Conservation (phyloP, 2,797 vertebrate species). For the Graptemys geographica region DNA sequence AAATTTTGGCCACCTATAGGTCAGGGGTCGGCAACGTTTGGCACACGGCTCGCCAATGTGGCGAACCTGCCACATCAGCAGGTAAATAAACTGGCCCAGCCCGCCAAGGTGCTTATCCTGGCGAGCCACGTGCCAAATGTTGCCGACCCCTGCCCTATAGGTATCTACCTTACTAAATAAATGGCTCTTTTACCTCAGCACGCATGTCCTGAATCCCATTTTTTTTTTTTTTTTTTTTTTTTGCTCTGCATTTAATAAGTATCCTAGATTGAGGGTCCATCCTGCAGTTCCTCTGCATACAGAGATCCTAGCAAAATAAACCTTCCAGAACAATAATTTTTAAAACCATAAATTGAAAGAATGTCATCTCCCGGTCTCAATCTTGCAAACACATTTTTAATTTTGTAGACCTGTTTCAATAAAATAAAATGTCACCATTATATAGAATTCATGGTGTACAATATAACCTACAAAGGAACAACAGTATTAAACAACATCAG, state of each 20-base stretch:
- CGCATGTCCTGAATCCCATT: background rate
- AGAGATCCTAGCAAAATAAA: too few relatives aligned
- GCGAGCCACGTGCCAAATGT: too few relatives aligned
- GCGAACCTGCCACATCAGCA: too few relatives aligned
- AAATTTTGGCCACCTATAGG: background rate
- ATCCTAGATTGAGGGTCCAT: background rate
- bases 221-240: background rate
- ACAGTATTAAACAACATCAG: background rate
- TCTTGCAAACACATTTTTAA: background rate
- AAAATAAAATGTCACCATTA: background rate
- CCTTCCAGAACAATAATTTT: background rate
- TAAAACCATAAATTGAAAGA: background rate
- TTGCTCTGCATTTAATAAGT: background rate
- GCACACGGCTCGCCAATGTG: too few relatives aligned
- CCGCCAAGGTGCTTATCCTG: too few relatives aligned
- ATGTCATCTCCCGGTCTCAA: too few relatives aligned
- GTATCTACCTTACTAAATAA: background rate
- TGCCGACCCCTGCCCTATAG: background rate
- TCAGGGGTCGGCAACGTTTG: too few relatives aligned
- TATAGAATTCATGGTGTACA: background rate
- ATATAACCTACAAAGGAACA: background rate
- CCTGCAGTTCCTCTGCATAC: background rate
- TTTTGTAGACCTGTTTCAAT: background rate
- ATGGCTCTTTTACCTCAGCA: background rate
- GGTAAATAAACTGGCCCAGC: too few relatives aligned